Percentiles rank a stretch among this genome's conserved stretches.
Evolutionary conservation across 2,797 vertebrate genomes (phyloP).

Genomic region (Potorous gilbertii): DNA sequence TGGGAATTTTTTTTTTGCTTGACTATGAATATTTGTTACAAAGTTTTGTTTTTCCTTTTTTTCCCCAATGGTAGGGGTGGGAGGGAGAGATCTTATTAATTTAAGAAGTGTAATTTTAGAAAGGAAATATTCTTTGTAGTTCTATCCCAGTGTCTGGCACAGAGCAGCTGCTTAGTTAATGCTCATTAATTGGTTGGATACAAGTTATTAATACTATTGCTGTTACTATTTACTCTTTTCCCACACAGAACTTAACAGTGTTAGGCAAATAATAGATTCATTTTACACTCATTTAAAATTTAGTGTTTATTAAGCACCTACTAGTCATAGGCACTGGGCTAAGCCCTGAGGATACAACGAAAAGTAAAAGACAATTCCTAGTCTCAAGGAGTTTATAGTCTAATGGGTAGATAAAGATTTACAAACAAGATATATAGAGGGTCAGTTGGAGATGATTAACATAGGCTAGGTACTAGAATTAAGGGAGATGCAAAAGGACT

Average conservation of each 20-base stretch:
- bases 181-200: neutral
- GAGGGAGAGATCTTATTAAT: neutral
- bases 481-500: neutral
- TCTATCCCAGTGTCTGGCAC: neutral
- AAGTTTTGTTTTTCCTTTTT: neutral
- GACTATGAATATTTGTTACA: neutral
- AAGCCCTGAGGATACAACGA: neutral
- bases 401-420: neutral
- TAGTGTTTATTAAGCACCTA: neutral
- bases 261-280: neutral
- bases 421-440: neutral
- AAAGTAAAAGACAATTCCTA: neutral
- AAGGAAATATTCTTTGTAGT: neutral
- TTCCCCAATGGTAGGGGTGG: neutral
- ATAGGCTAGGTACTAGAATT: neutral
- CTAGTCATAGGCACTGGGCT: neutral
- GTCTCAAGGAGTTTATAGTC: neutral
- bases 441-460: neutral
- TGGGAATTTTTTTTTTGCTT: neutral
- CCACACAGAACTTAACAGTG: neutral
- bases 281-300: neutral
- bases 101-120: neutral
- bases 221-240: neutral
- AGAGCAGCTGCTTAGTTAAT: neutral
- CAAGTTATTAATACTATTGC: neutral